These are phyloP conservation scores for Solenodon paradoxus DNA, from an alignment of 2,113 vertebrate genomes.

Conservation along the genomic window DNA sequence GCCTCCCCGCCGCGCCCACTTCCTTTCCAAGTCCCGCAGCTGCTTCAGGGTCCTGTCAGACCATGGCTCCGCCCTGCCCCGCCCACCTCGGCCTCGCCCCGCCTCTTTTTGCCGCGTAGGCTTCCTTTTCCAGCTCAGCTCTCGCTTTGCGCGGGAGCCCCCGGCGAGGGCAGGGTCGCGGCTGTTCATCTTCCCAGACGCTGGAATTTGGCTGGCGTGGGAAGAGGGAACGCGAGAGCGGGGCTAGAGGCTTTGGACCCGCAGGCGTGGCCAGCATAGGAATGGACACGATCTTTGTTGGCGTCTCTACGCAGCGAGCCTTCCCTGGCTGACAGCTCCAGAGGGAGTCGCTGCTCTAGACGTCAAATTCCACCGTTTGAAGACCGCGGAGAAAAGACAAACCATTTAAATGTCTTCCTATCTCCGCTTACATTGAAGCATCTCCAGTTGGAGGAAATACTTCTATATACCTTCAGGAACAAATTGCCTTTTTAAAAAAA, in stretches of 20 bases:
- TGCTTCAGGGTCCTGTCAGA: rapidly evolving
- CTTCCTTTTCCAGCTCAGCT: too few relatives aligned
- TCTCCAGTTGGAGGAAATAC: not conserved
- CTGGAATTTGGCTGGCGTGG: rapidly evolving
- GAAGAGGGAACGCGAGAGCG: not conserved
- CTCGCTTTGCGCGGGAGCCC: not conserved
- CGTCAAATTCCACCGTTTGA: not conserved
- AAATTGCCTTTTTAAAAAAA: not conserved
- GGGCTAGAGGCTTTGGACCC: not conserved
- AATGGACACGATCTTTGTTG: not conserved
- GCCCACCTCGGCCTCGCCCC: too few relatives aligned
- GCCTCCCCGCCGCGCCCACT: not conserved
- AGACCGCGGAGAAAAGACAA: not conserved
- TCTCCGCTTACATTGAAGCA: not conserved
- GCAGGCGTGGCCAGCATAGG: not conserved
- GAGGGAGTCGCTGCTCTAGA: not conserved
- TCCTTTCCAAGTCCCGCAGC: not conserved
- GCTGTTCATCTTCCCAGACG: rapidly evolving
- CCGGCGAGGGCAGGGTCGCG: not conserved
- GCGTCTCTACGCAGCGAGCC: not conserved
- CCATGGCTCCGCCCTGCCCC: not conserved
- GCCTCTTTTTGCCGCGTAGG: too few relatives aligned
- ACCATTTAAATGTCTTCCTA: not conserved
- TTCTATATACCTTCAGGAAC: not conserved
- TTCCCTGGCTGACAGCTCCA: not conserved